Percentiles rank a stretch among this genome's conserved stretches.
These are phyloP conservation scores for Scopus umbretta DNA, from an alignment of 2,113 vertebrate species.

Conservation along the genomic window DNA sequence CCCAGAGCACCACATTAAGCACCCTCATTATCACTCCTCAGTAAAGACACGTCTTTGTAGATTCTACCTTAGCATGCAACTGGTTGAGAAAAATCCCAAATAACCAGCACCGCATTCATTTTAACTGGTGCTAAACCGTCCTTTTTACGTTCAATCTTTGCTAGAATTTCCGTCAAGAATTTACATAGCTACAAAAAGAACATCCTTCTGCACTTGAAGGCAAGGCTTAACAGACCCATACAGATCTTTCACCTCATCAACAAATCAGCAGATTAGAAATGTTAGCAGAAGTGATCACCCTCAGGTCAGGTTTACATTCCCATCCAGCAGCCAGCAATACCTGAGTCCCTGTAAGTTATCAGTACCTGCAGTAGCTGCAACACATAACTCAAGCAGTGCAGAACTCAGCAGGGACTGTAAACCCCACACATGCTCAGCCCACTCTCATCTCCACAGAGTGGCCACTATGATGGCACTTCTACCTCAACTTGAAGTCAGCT, in stretches of 20 bases:
- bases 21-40: neutral
- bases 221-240: neutral
- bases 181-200: neutral
- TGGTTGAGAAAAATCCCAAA: neutral
- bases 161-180: neutral
- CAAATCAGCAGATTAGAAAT: neutral
- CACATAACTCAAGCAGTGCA: neutral
- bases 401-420: neutral
- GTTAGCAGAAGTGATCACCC: neutral
- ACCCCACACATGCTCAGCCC: neutral
- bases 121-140: neutral
- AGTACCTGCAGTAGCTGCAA: neutral
- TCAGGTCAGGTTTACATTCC: neutral
- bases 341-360: rapidly evolving
- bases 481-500: neutral
- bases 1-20: neutral
- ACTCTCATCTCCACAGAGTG: neutral
- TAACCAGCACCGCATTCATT: neutral
- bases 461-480: neutral
- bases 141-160: neutral
- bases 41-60: neutral
- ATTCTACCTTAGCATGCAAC: neutral
- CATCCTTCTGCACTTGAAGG: neutral
- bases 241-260: neutral
- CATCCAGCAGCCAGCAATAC: neutral